These are phyloP conservation scores for Globicephala melas DNA, from an alignment of 2,113 vertebrate genomes.

Conservation along the genomic window DNA sequence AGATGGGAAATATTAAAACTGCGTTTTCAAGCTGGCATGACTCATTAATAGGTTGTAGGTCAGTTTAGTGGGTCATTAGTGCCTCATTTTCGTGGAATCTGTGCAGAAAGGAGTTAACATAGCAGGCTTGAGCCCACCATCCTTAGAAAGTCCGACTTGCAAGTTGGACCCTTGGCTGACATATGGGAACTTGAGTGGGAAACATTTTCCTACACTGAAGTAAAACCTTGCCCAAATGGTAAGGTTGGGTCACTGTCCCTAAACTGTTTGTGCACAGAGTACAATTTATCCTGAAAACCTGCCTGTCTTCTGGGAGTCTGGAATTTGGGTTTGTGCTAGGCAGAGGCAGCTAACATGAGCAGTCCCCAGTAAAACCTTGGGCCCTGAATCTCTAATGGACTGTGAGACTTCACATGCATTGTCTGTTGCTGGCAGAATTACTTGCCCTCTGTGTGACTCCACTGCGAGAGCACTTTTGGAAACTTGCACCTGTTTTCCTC, in stretches of 20 bases:
- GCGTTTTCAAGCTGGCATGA: background rate
- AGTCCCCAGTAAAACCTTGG: background rate
- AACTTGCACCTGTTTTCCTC: background rate
- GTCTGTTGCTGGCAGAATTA: background rate
- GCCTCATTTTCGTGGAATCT: background rate
- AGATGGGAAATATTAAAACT: background rate
- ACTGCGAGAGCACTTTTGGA: background rate
- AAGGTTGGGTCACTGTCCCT: background rate
- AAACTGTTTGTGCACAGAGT: background rate
- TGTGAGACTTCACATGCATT: accelerated
- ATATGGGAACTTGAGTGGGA: background rate
- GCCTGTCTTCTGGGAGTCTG: background rate
- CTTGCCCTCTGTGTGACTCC: background rate
- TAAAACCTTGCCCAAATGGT: background rate
- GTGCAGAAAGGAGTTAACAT: background rate
- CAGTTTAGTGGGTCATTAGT: background rate
- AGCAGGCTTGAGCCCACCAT: background rate
- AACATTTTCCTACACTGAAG: background rate
- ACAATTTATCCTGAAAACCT: background rate
- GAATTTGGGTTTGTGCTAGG: background rate
- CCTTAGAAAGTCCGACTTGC: background rate
- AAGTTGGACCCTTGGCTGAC: background rate
- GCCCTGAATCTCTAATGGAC: background rate
- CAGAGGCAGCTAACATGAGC: background rate
- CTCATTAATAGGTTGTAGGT: background rate